Evolutionary conservation across 1,140 invertebrate genomes (phyloP), one percentile per base, ranked within the genome.

Genomic region (Heliconius congener): DNA sequence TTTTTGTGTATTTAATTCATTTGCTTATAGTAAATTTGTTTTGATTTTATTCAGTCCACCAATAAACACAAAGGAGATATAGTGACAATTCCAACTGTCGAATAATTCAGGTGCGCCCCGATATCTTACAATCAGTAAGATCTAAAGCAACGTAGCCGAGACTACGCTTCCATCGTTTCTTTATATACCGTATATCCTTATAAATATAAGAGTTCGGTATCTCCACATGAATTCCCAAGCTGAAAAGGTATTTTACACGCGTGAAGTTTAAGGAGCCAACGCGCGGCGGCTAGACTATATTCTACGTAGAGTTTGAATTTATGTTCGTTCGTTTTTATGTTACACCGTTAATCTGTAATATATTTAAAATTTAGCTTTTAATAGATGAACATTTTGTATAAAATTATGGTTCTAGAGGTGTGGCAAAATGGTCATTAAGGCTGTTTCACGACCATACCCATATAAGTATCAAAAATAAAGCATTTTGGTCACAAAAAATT

Each of bases 81-180:
- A 85, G 87, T 90, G 91, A 93, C 90, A 93, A 92, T 92, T 90
- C 89, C 88, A 91, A 91, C 86, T 90, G 90, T 92, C 91, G 90
- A 92, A 91, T 93, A 94, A 93, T 89, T 93, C 91, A 93, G 92
- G 90, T 66, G 86, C 90, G 86, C 86, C 87, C 85, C 78, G 79
- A 87, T 94, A 90, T 92, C 89, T 93, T 86, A 92, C 91, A 94
- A 93, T 92, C 92, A 94, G 86, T 82, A 84, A 91, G 90, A 94
- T 91, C 86, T 93, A 94, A 86, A 87, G 85, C 88, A 81, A 84
- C 83, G 80, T 83, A 84, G 87, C 83, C 85, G 87, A 86, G 82
- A 87, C 83, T 88, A 86, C 81, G 85, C 86, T 88, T 92, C 91
- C 91, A 87, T 87, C 85, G 87, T 92, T 72, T 72, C 71, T 72